Conservation (phyloP, 2,797 vertebrate genomes). For the Acomys russatus region DNA sequence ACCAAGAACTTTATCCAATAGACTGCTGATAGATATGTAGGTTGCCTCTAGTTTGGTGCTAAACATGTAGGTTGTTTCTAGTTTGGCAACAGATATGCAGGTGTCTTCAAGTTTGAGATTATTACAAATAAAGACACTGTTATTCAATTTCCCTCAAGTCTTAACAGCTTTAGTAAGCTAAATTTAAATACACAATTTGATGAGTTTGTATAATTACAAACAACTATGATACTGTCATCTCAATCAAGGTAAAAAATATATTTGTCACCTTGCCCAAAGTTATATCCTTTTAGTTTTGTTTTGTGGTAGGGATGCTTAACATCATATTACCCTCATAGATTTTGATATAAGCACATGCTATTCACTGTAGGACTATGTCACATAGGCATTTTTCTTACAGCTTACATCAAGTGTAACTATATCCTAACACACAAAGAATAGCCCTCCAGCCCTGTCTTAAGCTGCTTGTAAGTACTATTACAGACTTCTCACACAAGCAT, state of each 20-base stretch:
- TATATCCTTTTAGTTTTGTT: conserved; percentile 4
- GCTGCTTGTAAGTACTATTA: not conserved
- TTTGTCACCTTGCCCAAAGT: not conserved
- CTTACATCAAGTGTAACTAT: not conserved
- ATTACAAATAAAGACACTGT: not conserved
- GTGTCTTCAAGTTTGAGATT: not conserved
- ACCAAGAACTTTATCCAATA: not conserved
- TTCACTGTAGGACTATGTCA: not conserved
- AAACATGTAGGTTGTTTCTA: too few relatives aligned
- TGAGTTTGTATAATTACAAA: conserved; percentile 12
- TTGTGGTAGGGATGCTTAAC: not conserved
- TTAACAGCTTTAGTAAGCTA: not conserved
- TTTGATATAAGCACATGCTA: not conserved
- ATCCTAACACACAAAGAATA: not conserved
- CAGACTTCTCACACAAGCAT: not conserved
- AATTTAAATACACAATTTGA: conserved; percentile 11
- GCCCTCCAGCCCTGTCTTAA: not conserved
- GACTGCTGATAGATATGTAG: not conserved
- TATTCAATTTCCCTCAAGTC: not conserved
- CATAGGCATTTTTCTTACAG: not conserved
- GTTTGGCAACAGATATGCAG: not conserved
- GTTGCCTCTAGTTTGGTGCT: not conserved
- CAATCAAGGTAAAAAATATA: not conserved
- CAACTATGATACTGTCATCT: not conserved
- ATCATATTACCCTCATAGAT: not conserved